These are phyloP conservation scores for Mesoligia furuncula DNA, from an alignment of 2,888 invertebrate genomes.

Conservation along the genomic window DNA sequence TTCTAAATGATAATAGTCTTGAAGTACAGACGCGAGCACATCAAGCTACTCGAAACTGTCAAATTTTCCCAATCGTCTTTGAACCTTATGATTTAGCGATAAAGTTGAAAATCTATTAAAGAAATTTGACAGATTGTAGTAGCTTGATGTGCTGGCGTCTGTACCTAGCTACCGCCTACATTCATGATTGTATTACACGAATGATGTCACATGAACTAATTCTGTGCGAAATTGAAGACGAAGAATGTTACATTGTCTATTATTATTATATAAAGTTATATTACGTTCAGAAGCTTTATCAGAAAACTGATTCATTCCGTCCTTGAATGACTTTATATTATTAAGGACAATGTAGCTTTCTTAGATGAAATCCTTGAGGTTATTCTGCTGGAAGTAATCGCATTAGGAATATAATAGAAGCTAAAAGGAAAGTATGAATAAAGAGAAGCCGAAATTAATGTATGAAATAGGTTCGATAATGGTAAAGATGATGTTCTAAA, in stretches of 20 bases:
- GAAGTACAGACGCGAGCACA: background rate
- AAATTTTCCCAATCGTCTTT: too few species aligned
- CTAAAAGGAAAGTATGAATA: constrained; percentile 21
- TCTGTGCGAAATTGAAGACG: constrained; percentile 44
- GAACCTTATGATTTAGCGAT: too few species aligned
- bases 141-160: too few species aligned
- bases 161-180: constrained; percentile 33
- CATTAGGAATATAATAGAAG: constrained; percentile 39
- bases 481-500: background rate
- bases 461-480: background rate
- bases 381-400: constrained; percentile 40
- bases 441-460: background rate
- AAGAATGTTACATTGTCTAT: constrained; percentile 24
- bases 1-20: constrained; percentile 30
- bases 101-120: too few species aligned
- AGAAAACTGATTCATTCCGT: constrained; percentile 36
- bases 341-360: constrained; percentile 35
- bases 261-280: constrained; percentile 22
- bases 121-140: too few species aligned
- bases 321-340: constrained; percentile 35
- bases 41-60: too few species aligned
- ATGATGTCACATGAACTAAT: constrained; percentile 59
- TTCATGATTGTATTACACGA: constrained; percentile 43
- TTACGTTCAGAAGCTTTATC: constrained; percentile 18
- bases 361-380: constrained; percentile 18